Evolutionary conservation across 2,888 invertebrate species (phyloP), one percentile per base, ranked within the genome.

Genomic region (Caenorhabditis afra): DNA sequence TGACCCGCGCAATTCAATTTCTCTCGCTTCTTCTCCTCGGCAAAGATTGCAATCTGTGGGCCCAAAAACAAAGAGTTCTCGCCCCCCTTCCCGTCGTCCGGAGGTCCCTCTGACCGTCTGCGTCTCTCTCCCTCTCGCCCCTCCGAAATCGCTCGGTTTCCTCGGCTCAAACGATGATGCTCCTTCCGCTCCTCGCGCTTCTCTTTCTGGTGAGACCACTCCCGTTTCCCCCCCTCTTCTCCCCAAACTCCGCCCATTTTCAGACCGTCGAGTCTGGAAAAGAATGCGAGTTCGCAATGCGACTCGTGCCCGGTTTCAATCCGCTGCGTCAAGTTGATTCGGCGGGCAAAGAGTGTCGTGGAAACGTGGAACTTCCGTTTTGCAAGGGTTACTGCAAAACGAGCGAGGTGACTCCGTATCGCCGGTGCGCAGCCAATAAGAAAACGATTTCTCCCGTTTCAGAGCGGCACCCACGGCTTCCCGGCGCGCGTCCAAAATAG

Each of bases 331-430:
- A 79, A 41, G 18, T 35, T 16, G 77, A 79, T 47, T 14, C 57
- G 3, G 47, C 64, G 14, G 81, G 81, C 29, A 67, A 70, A 58
- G 65, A 66, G 16, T 83, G 83, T 53, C 70, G 78, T n/a, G 83
- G 83, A 53, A 76, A 66, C 14, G 78, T 83, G 20, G 67, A 71
- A 23, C 61, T 83, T 16, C 83, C 83, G n/a, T 71, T 83, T 10
- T 83, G 83, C 59, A 70, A 67, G 44, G 83, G 83, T n/a, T 83
- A 68, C 78, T 83, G 83, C 53, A 83, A 81, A 68, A 81, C 83
- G 18, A 81, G 81, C 41, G 83, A 83, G 75, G 83, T 83, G 22
- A 7, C n/a, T 37, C 20, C 35, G 50, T 50, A 4, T 62, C 29
- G 7, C 29, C 7, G 29, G 29, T 29, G 29, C 29, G 29, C 29